These are phyloP conservation scores for Xiphias gladius DNA, from an alignment of 2,113 vertebrate species.

Conservation along the genomic window DNA sequence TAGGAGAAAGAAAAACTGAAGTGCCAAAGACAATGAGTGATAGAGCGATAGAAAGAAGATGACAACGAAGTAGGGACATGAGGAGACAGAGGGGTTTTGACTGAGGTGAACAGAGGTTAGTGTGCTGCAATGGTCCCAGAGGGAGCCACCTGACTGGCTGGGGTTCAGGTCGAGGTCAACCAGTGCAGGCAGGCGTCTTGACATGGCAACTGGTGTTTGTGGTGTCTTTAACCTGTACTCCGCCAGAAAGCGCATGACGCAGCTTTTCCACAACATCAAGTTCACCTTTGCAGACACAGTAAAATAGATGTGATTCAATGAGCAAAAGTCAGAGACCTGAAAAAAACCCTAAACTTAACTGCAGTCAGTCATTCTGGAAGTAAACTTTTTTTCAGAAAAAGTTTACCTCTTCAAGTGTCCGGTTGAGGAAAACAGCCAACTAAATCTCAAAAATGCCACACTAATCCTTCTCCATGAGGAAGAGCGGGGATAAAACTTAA, in stretches of 20 bases:
- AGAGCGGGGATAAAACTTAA: background rate
- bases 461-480: conserved; percentile 20
- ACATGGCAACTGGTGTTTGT: conserved; percentile 11
- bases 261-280: background rate
- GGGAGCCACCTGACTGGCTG: conserved; percentile 21
- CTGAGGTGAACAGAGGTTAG: background rate
- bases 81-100: background rate
- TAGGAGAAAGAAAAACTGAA: background rate
- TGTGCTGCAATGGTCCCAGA: conserved; percentile 10
- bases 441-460: background rate
- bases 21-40: conserved; percentile 7
- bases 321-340: background rate
- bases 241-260: background rate
- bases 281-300: background rate
- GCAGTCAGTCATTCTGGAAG: background rate
- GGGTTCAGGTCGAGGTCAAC: conserved; percentile 32
- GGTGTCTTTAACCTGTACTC: background rate
- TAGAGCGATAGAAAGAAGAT: background rate
- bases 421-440: background rate
- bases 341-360: background rate
- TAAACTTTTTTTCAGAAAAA: background rate
- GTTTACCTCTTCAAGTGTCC: background rate
- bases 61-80: background rate
- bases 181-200: conserved; percentile 5
- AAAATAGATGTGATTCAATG: background rate